Conservation (phyloP, 2,113 vertebrate species). For the Perccottus glenii region DNA sequence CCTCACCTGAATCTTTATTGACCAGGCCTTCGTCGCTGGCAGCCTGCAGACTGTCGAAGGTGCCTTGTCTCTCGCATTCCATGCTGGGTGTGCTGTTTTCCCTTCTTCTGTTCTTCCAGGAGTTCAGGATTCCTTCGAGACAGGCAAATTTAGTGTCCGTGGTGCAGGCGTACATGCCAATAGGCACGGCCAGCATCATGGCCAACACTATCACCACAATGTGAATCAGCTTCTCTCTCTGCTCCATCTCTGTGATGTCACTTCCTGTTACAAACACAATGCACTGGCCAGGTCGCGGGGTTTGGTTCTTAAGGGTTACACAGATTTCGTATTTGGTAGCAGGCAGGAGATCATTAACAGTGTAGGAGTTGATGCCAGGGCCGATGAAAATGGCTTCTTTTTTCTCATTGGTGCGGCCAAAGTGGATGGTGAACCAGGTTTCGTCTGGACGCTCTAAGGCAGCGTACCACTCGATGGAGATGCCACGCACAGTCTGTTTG, state of each 20-base stretch:
- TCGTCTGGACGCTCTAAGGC: conserved; percentile 74
- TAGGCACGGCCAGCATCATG: conserved; percentile 86
- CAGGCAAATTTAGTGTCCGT: conserved; percentile 80
- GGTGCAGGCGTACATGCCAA: conserved; percentile 87
- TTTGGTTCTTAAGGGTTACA: conserved; percentile 82
- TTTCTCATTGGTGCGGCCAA: conserved; percentile 73
- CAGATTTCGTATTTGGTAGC: conserved; percentile 91
- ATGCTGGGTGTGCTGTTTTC: conserved; percentile 27
- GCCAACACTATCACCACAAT: conserved; percentile 87
- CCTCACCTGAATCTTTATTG: conserved; percentile 70
- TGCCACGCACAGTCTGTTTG: conserved; percentile 86
- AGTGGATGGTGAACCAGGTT: conserved; percentile 87
- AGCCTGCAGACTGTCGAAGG: conserved; percentile 81
- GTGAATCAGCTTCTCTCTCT: conserved; percentile 87
- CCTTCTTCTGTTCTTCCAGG: conserved; percentile 67
- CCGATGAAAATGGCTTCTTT: conserved; percentile 86
- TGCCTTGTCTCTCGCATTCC: conserved; percentile 72
- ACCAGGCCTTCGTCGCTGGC: conserved; percentile 82
- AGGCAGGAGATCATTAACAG: conserved; percentile 83
- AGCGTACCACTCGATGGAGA: conserved; percentile 87
- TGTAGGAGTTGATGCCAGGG: conserved; percentile 86
- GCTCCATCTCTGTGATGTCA: conserved; percentile 83
- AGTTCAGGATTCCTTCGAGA: conserved; percentile 62
- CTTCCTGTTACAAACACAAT: conserved; percentile 89
- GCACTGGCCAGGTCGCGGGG: conserved; percentile 81